These are phyloP conservation scores for Ptilonorhynchus violaceus DNA, from an alignment of 2,113 vertebrate species.

Conservation along the genomic window DNA sequence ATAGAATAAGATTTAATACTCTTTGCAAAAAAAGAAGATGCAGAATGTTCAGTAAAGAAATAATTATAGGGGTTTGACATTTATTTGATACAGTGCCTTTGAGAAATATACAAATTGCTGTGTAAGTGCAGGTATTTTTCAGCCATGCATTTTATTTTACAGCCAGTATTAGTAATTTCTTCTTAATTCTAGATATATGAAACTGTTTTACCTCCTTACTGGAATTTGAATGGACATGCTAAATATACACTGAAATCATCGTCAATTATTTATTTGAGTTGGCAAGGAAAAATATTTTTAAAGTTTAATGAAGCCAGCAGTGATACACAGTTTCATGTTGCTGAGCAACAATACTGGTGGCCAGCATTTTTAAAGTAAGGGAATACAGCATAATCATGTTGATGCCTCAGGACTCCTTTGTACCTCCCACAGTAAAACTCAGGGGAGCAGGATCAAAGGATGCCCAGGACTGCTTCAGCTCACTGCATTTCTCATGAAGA, in stretches of 20 bases:
- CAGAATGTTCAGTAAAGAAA: background rate
- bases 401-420: constrained; percentile 8
- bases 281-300: constrained; percentile 68
- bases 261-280: constrained; percentile 70
- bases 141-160: background rate
- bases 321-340: constrained; percentile 57
- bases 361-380: background rate
- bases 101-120: background rate
- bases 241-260: constrained; percentile 14
- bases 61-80: background rate
- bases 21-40: background rate
- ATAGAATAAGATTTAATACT: background rate
- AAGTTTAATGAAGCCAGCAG: constrained; percentile 66
- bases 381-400: constrained; percentile 1
- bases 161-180: background rate
- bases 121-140: background rate
- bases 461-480: background rate
- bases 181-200: background rate
- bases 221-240: background rate
- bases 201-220: background rate
- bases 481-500: background rate
- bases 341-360: constrained; percentile 51
- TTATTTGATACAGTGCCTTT: background rate
- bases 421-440: background rate
- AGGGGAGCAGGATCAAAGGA: constrained; percentile 9